A percentile compares a stretch with the other conserved stretches of the same genome.
These are phyloP conservation scores for Drosophila obscura DNA, from an alignment of 1,140 invertebrate genomes.

Conservation along the genomic window DNA sequence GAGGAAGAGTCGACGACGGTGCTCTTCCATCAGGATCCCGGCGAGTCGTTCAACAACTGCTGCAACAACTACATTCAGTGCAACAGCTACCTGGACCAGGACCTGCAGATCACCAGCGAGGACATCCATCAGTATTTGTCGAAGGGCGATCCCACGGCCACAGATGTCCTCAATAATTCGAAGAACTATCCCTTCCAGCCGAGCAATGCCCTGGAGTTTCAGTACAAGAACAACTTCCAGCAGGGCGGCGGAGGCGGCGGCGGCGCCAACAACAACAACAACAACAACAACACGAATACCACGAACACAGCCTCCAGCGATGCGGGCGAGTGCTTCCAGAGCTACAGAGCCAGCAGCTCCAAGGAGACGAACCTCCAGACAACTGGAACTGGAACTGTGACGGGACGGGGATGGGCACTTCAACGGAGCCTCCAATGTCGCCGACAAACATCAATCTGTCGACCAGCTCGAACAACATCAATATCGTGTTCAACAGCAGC, in stretches of 20 bases:
- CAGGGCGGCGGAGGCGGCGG: conserved; percentile 43
- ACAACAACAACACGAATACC: conserved; percentile 64
- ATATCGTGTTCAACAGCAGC: conserved; percentile 73
- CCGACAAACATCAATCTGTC: conserved; percentile 82
- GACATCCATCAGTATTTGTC: conserved; percentile 82
- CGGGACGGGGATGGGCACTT: background rate
- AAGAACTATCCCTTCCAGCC: conserved; percentile 83
- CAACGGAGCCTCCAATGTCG: conserved; percentile 51
- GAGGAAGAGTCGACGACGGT: conserved; percentile 82
- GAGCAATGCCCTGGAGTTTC: conserved; percentile 78
- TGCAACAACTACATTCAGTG: conserved; percentile 83
- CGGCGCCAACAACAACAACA: conserved; percentile 19
- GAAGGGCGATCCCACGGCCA: conserved; percentile 63
- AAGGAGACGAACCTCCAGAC: conserved; percentile 79
- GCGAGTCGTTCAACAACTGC: conserved; percentile 78
- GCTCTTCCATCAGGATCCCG: conserved; percentile 76
- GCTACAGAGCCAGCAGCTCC: conserved; percentile 58
- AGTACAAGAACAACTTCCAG: conserved; percentile 83
- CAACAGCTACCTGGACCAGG: conserved; percentile 81
- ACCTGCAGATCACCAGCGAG: conserved; percentile 82
- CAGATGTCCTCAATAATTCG: conserved; percentile 77
- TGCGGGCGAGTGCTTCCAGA: conserved; percentile 71
- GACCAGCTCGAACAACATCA: conserved; percentile 81
- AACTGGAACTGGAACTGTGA: background rate
- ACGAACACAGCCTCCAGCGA: conserved; percentile 69